phyloP scores from a whole-genome alignment of 2,113 vertebrate genomes.

The Archocentrus centrarchus region DNA sequence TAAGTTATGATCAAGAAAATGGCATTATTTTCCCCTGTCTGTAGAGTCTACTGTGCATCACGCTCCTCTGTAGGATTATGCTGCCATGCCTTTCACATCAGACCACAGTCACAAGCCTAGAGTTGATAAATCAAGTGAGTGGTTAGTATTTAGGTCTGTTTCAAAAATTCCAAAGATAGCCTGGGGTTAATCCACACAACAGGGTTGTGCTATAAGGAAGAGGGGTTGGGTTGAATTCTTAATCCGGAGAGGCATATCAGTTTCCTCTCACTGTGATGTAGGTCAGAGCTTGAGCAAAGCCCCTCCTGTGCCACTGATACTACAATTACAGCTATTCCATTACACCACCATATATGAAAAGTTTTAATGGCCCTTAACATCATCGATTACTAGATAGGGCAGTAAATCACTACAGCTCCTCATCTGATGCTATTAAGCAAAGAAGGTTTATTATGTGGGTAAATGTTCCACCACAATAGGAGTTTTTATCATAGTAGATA shows the following conservation, averaged over 20 bases:
- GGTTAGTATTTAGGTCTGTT: constrained; percentile 55
- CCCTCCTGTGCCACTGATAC: constrained; percentile 56
- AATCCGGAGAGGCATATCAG: constrained; percentile 76
- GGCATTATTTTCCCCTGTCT: constrained; percentile 29
- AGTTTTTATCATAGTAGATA: not conserved
- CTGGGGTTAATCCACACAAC: constrained; percentile 69
- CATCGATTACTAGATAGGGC: constrained; percentile 14
- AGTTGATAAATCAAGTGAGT: constrained; percentile 42
- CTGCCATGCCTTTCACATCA: not conserved
- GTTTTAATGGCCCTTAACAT: constrained; percentile 41
- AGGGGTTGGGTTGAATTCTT: constrained; percentile 61
- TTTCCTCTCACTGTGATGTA: constrained; percentile 76
- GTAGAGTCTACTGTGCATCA: constrained; percentile 10
- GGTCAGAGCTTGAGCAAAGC: constrained; percentile 71
- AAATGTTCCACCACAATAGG: not conserved
- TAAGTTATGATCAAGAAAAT: constrained; percentile 59
- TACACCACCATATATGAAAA: constrained; percentile 23
- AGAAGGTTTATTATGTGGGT: not conserved
- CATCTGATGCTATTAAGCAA: not conserved
- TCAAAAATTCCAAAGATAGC: constrained; percentile 68
- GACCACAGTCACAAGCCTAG: constrained; percentile 2
- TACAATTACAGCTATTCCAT: constrained; percentile 21
- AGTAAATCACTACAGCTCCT: not conserved
- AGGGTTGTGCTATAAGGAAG: constrained; percentile 59
- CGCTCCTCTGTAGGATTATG: not conserved